phyloP scores from a whole-genome alignment of 2,797 vertebrate genomes.

The Acanthopagrus latus region DNA sequence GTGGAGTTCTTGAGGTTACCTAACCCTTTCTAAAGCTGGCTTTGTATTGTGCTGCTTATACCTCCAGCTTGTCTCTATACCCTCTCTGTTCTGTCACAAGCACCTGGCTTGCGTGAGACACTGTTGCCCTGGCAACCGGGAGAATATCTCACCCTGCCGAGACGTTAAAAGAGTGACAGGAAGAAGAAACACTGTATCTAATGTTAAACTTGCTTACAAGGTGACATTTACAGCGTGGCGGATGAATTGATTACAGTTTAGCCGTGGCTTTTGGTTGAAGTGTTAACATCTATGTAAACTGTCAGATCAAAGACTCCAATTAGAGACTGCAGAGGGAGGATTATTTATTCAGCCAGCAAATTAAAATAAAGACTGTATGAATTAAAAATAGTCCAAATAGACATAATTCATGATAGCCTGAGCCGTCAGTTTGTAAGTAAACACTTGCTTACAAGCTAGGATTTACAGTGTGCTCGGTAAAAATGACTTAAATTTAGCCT shows the following conservation, averaged over 20 bases:
- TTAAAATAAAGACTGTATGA: constrained; percentile 22
- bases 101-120: constrained; percentile 70
- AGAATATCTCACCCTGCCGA: constrained; percentile 68
- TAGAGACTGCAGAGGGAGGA: constrained; percentile 43
- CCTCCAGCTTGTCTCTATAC: constrained; percentile 52
- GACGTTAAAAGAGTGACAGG: constrained; percentile 50
- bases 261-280: constrained; percentile 55
- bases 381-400: constrained; percentile 48
- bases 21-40: constrained; percentile 58
- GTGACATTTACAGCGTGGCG: constrained; percentile 68
- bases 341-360: constrained; percentile 61
- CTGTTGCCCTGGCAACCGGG: constrained; percentile 81
- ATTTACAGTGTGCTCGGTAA: constrained; percentile 32
- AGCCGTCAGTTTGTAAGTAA: constrained; percentile 40
- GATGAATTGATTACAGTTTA: constrained; percentile 66
- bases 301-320: constrained; percentile 65
- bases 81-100: constrained; percentile 67
- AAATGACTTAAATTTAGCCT: constrained; percentile 38
- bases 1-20: constrained; percentile 62
- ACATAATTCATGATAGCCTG: constrained; percentile 19
- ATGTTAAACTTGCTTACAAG: constrained; percentile 67
- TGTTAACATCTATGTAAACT: constrained; percentile 67
- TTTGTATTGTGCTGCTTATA: constrained; percentile 61
- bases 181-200: constrained; percentile 36
- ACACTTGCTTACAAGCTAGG: constrained; percentile 45